These are phyloP conservation scores for Manis pentadactyla DNA, from an alignment of 2,797 vertebrate genomes.

Conservation along the genomic window DNA sequence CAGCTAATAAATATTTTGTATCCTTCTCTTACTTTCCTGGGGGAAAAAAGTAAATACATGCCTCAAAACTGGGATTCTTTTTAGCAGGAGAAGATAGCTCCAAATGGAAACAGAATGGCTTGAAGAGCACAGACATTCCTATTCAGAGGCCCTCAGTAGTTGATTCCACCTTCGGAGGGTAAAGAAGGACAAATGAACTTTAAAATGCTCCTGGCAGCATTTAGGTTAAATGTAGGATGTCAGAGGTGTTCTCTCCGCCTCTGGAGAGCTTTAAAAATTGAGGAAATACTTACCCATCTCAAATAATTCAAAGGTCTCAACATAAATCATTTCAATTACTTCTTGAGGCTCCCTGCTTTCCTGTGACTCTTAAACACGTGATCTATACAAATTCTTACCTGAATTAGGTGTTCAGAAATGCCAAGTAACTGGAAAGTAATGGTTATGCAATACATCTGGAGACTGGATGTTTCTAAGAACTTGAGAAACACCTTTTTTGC, in stretches of 20 bases:
- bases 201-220: not conserved
- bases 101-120: not conserved
- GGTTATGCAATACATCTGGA: not conserved
- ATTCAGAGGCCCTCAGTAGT: not conserved
- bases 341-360: not conserved
- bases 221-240: not conserved
- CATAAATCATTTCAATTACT: slow-evolving; percentile 6
- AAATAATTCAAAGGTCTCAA: not conserved
- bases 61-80: not conserved
- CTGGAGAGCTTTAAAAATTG: not conserved
- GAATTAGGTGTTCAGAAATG: not conserved
- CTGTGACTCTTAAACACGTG: too few relatives aligned
- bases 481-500: not conserved
- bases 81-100: not conserved
- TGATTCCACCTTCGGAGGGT: not conserved
- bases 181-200: not conserved
- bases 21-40: not conserved
- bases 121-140: not conserved
- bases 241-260: not conserved
- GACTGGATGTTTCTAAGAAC: not conserved
- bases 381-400: not conserved
- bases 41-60: not conserved
- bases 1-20: not conserved
- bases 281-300: not conserved
- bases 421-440: not conserved